Evolutionary conservation across 2,888 invertebrate species (phyloP).

Genomic region (Limnephilus rhombicus): DNA sequence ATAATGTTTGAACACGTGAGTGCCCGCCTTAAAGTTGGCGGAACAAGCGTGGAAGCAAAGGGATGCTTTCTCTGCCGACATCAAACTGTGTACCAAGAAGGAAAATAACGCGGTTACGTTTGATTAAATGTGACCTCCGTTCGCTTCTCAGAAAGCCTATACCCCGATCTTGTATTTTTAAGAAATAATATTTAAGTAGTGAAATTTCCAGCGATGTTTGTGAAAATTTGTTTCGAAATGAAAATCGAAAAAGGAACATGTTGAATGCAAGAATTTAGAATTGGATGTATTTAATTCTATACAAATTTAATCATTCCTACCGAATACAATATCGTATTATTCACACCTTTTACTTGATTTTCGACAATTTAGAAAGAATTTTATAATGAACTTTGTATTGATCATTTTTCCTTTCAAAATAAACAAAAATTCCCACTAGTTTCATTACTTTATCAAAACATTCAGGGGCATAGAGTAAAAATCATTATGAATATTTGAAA

Average conservation of each 20-base stretch:
- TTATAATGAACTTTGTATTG: no score
- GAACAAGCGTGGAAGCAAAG: conserved; percentile 55
- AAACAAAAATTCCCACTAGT: no score
- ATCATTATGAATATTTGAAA: no score
- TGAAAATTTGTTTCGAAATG: neutral
- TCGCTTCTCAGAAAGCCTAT: neutral
- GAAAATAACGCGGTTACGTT: neutral
- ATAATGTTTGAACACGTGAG: conserved; percentile 66
- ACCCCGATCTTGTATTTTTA: neutral
- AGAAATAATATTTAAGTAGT: neutral
- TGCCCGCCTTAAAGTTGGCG: conserved; percentile 59
- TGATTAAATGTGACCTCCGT: neutral
- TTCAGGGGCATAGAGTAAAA: no score
- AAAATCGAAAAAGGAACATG: neutral
- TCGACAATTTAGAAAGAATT: no score
- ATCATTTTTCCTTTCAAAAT: no score
- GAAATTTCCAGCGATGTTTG: neutral
- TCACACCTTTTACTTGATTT: no score
- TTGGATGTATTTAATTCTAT: neutral
- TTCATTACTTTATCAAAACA: no score
- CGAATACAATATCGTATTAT: neutral
- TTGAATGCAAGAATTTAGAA: neutral
- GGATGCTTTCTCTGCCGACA: conserved; percentile 26
- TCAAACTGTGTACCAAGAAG: neutral
- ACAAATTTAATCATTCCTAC: neutral